A percentile compares a stretch with the other conserved stretches of the same genome.
These are phyloP conservation scores for Micropoecilia bifurca DNA, from an alignment of 2,797 vertebrate species.

Conservation along the genomic window DNA sequence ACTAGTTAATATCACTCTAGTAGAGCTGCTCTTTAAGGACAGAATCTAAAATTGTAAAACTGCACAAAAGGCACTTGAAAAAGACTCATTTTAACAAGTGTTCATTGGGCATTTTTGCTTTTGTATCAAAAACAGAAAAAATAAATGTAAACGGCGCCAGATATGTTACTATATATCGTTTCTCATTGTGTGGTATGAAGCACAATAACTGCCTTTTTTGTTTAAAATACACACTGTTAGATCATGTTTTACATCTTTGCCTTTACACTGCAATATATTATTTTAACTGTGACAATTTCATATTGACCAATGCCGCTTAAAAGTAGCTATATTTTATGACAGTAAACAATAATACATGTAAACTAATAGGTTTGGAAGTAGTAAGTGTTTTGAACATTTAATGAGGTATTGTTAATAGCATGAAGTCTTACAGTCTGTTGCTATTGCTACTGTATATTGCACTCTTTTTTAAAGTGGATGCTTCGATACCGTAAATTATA, in stretches of 20 bases:
- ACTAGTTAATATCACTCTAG: no score
- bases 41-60: not conserved
- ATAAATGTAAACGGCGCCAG: no score
- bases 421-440: not conserved
- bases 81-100: no score
- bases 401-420: not conserved
- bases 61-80: not conserved
- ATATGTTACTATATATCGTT: no score
- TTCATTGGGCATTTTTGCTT: no score
- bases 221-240: not conserved
- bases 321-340: not conserved
- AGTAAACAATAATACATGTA: not conserved
- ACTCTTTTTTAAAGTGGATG: not conserved
- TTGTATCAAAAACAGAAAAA: no score
- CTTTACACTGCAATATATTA: not conserved
- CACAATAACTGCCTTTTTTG: no score
- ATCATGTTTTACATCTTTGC: not conserved
- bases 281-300: not conserved
- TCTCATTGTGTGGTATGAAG: no score
- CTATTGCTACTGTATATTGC: not conserved
- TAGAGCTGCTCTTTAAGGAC: not conserved
- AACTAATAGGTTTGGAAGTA: not conserved
- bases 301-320: not conserved
- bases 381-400: not conserved
- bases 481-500: not conserved